Conservation (phyloP, 1,140 invertebrate species). For the Cyphomyrmex costatus region DNA sequence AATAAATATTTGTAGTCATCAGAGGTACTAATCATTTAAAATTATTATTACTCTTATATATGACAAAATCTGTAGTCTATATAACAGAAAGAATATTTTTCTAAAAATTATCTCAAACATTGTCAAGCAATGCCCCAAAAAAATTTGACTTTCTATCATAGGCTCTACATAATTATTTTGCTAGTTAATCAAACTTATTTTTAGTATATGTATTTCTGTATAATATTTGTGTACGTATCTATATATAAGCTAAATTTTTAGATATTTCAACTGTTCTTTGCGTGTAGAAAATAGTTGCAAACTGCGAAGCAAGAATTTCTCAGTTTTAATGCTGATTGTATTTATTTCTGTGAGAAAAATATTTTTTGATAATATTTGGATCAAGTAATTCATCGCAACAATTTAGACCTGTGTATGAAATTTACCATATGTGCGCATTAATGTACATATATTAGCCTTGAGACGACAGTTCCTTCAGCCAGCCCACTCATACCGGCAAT, state of each 20-base stretch:
- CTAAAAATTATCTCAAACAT: too few species aligned
- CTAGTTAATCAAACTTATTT: too few species aligned
- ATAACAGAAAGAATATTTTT: too few species aligned
- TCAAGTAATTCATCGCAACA: constrained; percentile 46
- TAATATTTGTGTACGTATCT: too few species aligned
- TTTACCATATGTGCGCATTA: constrained; percentile 47
- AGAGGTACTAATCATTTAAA: not conserved
- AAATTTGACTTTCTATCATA: too few species aligned
- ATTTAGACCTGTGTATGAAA: constrained; percentile 46
- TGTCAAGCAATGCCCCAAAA: too few species aligned
- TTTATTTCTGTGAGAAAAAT: not conserved
- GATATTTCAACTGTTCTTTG: too few species aligned
- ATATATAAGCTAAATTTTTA: too few species aligned
- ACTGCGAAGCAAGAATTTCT: not conserved
- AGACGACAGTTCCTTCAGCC: constrained; percentile 6
- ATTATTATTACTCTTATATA: not conserved
- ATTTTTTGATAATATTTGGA: constrained; percentile 7
- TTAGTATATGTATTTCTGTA: too few species aligned
- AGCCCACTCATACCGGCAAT: constrained; percentile 39
- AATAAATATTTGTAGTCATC: not conserved
- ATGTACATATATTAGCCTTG: constrained; percentile 62
- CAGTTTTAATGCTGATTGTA: not conserved
- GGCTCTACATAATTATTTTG: too few species aligned
- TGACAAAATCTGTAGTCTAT: not conserved
- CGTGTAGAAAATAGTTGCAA: not conserved